Conservation (phyloP, 2,888 invertebrate species). For the Epinotia demarniana region DNA sequence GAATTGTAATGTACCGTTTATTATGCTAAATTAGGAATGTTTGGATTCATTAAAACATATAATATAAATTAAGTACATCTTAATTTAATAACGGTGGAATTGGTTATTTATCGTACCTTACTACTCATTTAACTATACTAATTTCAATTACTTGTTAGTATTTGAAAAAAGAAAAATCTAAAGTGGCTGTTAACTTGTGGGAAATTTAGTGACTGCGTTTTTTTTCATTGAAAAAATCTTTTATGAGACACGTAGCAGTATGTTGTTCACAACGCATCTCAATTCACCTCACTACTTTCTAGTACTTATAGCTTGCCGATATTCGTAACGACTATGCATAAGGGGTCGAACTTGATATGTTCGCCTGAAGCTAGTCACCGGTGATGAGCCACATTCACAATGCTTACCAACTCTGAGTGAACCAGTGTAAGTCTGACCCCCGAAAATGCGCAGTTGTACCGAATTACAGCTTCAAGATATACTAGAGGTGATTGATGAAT, state of each 20-base stretch:
- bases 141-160: background rate
- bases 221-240: too few relatives aligned
- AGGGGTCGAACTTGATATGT: too few relatives aligned
- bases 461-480: background rate
- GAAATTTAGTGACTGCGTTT: background rate
- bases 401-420: too few relatives aligned
- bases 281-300: too few relatives aligned
- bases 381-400: too few relatives aligned
- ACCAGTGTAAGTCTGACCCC: too few relatives aligned
- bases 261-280: too few relatives aligned
- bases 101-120: background rate
- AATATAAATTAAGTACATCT: background rate
- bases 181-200: background rate
- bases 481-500: background rate
- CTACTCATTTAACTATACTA: background rate
- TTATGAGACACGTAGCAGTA: too few relatives aligned
- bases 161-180: background rate
- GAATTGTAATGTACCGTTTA: constrained; percentile 31
- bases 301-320: too few relatives aligned
- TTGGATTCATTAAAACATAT: background rate
- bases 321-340: too few relatives aligned
- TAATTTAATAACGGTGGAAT: background rate
- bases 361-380: too few relatives aligned
- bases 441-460: background rate
- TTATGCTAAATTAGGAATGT: constrained; percentile 24